phyloP scores from a whole-genome alignment of 2,797 vertebrate species.

The Danio aesculapii region DNA sequence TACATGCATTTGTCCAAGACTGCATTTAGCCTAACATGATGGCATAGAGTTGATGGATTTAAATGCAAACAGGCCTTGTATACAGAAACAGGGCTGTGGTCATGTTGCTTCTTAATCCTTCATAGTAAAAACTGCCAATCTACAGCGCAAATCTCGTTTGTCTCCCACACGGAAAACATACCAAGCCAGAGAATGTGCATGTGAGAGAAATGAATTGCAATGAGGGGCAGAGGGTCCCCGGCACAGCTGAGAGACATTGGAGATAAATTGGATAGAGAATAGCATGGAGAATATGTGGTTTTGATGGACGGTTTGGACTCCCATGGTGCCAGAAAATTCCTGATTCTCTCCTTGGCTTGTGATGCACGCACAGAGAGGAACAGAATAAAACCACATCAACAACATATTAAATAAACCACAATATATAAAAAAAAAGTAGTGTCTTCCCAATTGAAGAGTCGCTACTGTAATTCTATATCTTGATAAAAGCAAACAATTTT shows the following conservation, averaged over 20 bases:
- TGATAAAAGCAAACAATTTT: not conserved
- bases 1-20: slow-evolving; percentile 9
- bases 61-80: slow-evolving; percentile 31
- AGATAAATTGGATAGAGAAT: slow-evolving; percentile 25
- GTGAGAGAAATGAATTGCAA: slow-evolving; percentile 27
- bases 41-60: slow-evolving; percentile 47
- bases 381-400: not conserved
- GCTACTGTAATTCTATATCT: not conserved
- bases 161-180: slow-evolving; percentile 55
- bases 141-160: slow-evolving; percentile 59
- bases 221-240: slow-evolving; percentile 1
- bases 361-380: slow-evolving; percentile 7
- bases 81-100: slow-evolving; percentile 56
- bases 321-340: slow-evolving; percentile 18
- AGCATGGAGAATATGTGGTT: slow-evolving; percentile 29
- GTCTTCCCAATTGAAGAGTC: not conserved
- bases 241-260: slow-evolving; percentile 27
- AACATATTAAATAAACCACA: not conserved
- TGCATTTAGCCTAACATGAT: slow-evolving; percentile 6
- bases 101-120: slow-evolving; percentile 68
- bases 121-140: slow-evolving; percentile 56
- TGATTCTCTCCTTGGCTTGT: not conserved
- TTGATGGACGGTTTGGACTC: slow-evolving; percentile 30
- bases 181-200: slow-evolving; percentile 19
- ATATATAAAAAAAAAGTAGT: not conserved